Percentiles rank a stretch among this genome's conserved stretches.
phyloP scores from a whole-genome alignment of 1,140 invertebrate genomes.

The Drosophila sturtevanti region DNA sequence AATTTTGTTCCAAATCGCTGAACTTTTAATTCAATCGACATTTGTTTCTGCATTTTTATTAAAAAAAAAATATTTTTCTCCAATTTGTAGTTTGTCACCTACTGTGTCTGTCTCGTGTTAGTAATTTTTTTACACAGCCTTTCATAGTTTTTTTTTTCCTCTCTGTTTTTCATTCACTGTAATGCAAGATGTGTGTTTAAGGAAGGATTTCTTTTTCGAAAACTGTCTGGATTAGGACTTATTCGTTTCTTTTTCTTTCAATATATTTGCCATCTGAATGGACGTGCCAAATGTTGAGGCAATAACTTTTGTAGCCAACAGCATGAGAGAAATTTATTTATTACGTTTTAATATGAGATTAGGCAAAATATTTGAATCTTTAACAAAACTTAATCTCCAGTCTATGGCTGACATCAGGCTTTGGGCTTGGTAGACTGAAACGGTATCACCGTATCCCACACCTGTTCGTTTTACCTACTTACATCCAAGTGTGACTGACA shows the following conservation, averaged over 20 bases:
- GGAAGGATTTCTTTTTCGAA: slow-evolving; percentile 40
- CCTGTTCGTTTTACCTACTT: slow-evolving; percentile 38
- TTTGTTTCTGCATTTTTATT: too few relatives aligned
- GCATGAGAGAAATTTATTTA: slow-evolving; percentile 55
- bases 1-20: too few relatives aligned
- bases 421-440: neutral
- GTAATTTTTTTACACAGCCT: slow-evolving; percentile 33
- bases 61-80: neutral
- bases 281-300: slow-evolving; percentile 69
- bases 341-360: slow-evolving; percentile 53
- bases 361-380: slow-evolving; percentile 52
- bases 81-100: neutral
- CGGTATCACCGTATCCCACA: slow-evolving; percentile 16
- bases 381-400: slow-evolving; percentile 1
- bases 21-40: too few relatives aligned
- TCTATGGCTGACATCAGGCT: slow-evolving; percentile 34
- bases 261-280: slow-evolving; percentile 65
- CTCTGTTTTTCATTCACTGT: slow-evolving; percentile 15
- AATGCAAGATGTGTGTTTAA: slow-evolving; percentile 59
- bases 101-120: slow-evolving; percentile 38
- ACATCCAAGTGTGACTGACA: slow-evolving; percentile 33
- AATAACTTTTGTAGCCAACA: slow-evolving; percentile 61
- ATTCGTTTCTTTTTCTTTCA: slow-evolving; percentile 42
- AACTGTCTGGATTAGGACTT: slow-evolving; percentile 33
- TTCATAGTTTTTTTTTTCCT: neutral